A percentile compares a stretch with the other conserved stretches of the same genome.
Conservation (phyloP, 2,113 vertebrate species). For the Rana temporaria region DNA sequence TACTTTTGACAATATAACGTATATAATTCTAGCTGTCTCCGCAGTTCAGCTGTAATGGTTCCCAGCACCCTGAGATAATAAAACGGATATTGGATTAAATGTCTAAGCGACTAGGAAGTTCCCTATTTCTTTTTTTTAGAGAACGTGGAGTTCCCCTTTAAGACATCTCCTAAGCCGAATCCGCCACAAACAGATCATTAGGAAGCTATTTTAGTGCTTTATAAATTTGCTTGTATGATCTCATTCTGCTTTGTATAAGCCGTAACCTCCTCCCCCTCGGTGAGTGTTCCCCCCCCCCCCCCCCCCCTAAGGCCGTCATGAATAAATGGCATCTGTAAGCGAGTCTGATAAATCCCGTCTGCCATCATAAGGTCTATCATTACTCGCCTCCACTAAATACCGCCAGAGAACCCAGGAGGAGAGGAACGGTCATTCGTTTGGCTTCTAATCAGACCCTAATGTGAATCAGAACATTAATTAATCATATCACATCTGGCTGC, state of each 20-base stretch:
- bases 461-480: slow-evolving; percentile 14
- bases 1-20: too few species aligned
- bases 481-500: slow-evolving; percentile 27
- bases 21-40: too few species aligned
- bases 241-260: neutral
- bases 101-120: too few species aligned
- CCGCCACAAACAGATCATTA: too few species aligned
- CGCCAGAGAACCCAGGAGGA: neutral
- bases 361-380: neutral
- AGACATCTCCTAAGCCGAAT: too few species aligned
- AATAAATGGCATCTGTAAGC: neutral
- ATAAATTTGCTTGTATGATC: neutral
- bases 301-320: neutral
- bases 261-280: neutral
- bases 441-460: neutral
- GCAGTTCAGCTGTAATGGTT: too few species aligned
- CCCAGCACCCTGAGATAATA: too few species aligned
- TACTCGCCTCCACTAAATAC: slow-evolving; percentile 1
- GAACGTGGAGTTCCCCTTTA: too few species aligned
- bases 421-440: slow-evolving; percentile 3
- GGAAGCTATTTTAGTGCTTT: too few species aligned
- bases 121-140: too few species aligned
- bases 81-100: too few species aligned
- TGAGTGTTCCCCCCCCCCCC: neutral
- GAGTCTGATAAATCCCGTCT: neutral